A percentile compares a stretch with the other conserved stretches of the same genome.
These are phyloP conservation scores for Dendrolimus kikuchii DNA, from an alignment of 1,140 invertebrate species.

Conservation along the genomic window DNA sequence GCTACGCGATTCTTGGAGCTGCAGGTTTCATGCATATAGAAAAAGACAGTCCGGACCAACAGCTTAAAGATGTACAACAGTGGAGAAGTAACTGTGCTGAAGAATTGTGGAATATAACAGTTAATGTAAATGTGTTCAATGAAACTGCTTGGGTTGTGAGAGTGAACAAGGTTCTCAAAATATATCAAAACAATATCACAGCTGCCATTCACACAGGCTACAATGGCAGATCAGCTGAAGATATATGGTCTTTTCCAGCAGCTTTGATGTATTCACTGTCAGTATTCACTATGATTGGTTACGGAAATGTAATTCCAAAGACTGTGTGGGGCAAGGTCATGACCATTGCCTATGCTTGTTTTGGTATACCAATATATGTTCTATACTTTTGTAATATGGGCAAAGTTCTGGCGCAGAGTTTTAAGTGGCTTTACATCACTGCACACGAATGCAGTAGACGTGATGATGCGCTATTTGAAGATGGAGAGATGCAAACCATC, in stretches of 20 bases:
- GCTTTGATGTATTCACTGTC: conserved; percentile 91
- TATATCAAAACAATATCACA: conserved; percentile 83
- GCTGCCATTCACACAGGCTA: conserved; percentile 83
- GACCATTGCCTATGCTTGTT: conserved; percentile 94
- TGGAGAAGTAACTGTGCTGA: conserved; percentile 73
- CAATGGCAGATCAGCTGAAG: conserved; percentile 78
- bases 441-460: conserved; percentile 81
- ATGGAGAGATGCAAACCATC: conserved; percentile 45
- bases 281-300: conserved; percentile 95
- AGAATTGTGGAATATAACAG: conserved; percentile 83
- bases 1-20: conserved; percentile 95
- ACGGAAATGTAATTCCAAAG: conserved; percentile 94
- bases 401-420: conserved; percentile 83
- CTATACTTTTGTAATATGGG: conserved; percentile 94
- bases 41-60: conserved; percentile 76
- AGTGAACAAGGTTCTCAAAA: conserved; percentile 77
- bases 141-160: conserved; percentile 79
- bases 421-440: conserved; percentile 85
- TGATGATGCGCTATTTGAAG: conserved; percentile 65
- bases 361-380: conserved; percentile 95
- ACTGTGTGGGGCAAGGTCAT: conserved; percentile 92
- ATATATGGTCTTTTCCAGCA: conserved; percentile 89
- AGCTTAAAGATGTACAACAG: conserved; percentile 65
- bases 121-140: conserved; percentile 83
- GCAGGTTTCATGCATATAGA: conserved; percentile 93